Percentiles rank a stretch among this genome's conserved stretches.
phyloP scores from a whole-genome alignment of 2,888 invertebrate species.

The Patella pellucida region DNA sequence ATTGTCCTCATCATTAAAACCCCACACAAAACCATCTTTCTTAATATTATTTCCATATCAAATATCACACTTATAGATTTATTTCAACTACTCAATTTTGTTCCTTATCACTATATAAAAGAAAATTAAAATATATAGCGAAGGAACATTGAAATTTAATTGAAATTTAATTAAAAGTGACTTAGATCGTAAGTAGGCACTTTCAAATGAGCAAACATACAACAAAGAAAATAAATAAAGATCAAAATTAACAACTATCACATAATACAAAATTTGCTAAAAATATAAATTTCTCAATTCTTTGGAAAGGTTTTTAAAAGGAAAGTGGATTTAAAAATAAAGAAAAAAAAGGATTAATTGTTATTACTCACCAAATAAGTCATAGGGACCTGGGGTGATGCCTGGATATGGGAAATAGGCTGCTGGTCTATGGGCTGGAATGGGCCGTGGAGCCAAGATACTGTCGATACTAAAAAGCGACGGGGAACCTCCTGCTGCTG shows the following conservation, averaged over 20 bases:
- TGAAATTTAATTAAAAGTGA: too few relatives aligned
- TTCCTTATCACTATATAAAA: too few relatives aligned
- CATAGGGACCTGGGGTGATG: constrained; percentile 34
- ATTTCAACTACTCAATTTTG: too few relatives aligned
- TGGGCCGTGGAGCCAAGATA: constrained; percentile 57
- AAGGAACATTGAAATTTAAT: too few relatives aligned
- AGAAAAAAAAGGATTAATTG: background rate
- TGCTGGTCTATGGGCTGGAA: constrained; percentile 37
- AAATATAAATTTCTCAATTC: background rate
- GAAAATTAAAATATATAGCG: too few relatives aligned
- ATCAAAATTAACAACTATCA: background rate
- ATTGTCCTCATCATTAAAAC: too few relatives aligned
- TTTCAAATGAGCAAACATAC: background rate
- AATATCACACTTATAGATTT: too few relatives aligned
- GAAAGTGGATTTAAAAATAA: background rate
- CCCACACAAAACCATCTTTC: too few relatives aligned
- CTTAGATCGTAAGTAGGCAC: too few relatives aligned
- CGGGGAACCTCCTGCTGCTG: constrained; percentile 21
- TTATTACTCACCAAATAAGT: constrained; percentile 38
- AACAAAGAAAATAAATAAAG: background rate
- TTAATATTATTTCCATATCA: too few relatives aligned
- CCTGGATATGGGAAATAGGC: constrained; percentile 53
- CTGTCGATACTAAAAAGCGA: constrained; percentile 60
- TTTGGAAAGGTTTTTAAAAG: background rate
- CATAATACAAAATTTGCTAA: background rate